phyloP scores from a whole-genome alignment of 2,797 vertebrate species.

The Lycodopsis pacificus region DNA sequence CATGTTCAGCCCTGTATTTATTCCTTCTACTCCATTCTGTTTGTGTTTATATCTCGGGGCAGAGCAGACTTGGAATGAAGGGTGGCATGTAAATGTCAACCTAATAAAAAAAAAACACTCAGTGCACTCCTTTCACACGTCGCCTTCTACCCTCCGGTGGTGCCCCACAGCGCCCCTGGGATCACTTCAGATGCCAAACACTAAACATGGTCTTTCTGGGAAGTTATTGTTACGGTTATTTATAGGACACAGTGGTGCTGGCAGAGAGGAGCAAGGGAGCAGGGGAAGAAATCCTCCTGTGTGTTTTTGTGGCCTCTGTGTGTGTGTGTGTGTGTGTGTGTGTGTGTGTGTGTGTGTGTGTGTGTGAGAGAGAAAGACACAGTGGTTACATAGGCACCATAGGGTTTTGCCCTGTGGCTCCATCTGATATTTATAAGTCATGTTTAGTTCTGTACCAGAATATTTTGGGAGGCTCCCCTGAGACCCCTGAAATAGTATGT shows the following conservation, averaged over 20 bases:
- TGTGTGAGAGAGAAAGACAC: too few species aligned
- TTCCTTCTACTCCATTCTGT: constrained; percentile 35
- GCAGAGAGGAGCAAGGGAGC: constrained; percentile 33
- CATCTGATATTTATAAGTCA: constrained; percentile 62
- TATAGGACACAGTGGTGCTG: constrained; percentile 69
- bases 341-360: too few species aligned
- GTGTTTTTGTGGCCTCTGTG: constrained; percentile 36
- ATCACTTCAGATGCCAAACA: constrained; percentile 62
- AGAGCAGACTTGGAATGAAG: constrained; percentile 14
- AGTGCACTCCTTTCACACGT: constrained; percentile 19
- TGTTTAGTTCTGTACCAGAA: constrained; percentile 32
- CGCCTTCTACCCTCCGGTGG: constrained; percentile 53
- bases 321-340: neutral
- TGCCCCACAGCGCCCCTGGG: constrained; percentile 62
- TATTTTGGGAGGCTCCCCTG: constrained; percentile 53
- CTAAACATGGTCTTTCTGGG: constrained; percentile 74
- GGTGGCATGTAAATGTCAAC: neutral
- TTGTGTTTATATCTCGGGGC: constrained; percentile 29
- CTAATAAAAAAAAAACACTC: neutral
- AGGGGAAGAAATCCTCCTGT: constrained; percentile 10
- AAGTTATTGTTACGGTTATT: constrained; percentile 77
- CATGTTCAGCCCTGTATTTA: constrained; percentile 30
- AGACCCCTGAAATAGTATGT: constrained; percentile 40
- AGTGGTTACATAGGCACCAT: constrained; percentile 44
- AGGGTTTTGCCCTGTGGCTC: constrained; percentile 58